These are phyloP conservation scores for Centropus bengalensis DNA, from an alignment of 2,113 vertebrate species.

Conservation along the genomic window DNA sequence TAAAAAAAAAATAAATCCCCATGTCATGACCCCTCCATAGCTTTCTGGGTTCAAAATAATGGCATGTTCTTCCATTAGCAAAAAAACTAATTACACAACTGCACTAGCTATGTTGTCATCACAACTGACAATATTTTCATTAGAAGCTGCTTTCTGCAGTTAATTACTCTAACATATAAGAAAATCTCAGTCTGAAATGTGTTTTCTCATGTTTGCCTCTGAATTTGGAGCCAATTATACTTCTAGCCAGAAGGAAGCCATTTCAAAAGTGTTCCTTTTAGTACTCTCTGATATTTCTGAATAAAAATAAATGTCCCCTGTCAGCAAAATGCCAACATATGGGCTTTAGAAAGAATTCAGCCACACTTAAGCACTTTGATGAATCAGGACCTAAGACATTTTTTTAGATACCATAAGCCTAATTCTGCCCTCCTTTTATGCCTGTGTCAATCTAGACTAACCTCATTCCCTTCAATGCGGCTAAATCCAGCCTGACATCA, in stretches of 20 bases:
- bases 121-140: not conserved
- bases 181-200: not conserved
- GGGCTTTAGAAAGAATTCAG: constrained; percentile 40
- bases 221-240: not conserved
- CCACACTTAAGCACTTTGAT: constrained; percentile 12
- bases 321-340: constrained; percentile 52
- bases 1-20: not conserved
- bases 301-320: constrained; percentile 2
- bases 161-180: not conserved
- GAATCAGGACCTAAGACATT: constrained; percentile 47
- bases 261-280: not conserved
- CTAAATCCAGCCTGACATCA: constrained; percentile 49
- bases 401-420: constrained; percentile 22
- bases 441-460: constrained; percentile 21
- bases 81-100: not conserved
- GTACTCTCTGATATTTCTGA: constrained; percentile 19
- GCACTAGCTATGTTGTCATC: not conserved
- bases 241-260: not conserved
- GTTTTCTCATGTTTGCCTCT: not conserved
- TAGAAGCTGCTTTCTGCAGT: not conserved
- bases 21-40: not conserved
- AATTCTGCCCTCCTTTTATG: constrained; percentile 52
- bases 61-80: not conserved
- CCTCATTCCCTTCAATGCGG: not conserved
- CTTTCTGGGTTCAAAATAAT: not conserved